Evolutionary conservation across 2,888 invertebrate genomes (phyloP), one percentile per base, ranked within the genome.

Genomic region (Hermaeophaga mercurialis): DNA sequence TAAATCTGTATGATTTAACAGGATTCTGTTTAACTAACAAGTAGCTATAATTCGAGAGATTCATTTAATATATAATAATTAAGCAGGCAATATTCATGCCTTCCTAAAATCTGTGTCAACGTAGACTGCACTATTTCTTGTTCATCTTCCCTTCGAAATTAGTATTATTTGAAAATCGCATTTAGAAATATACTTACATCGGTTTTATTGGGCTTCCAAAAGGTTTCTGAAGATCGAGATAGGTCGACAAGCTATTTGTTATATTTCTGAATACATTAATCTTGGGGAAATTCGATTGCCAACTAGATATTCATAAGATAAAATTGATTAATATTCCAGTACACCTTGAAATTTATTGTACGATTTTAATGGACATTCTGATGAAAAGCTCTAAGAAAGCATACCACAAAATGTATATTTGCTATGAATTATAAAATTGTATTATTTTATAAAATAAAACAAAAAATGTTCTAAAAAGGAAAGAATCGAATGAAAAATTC

Each of bases 181-280:
- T 38, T 38, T 17, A 38, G 17, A 17, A 14, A 38, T 4, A 38
- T 28, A n/a, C n/a, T n/a, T 9, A 39, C 39, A 39, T 19, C 39
- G 18, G 39, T 22, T 39, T 39, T 39, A 39, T 39, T 19, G 19
- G 19, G 8, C 19, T 39, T 39, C 7, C n/a, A 12, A 15, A 15
- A 19, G 39, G 19, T 19, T 39, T 39, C 19, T 39, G 39, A 39
- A 39, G 6, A 22, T 39, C 11, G 11, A 11, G n/a, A 14, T 19
- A 22, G 39, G 39, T 39, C 39, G 39, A 39, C 39, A 39, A 39
- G 39, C 39, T 39, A 39, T 39, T 39, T 39, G 19, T 39, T 39
- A 19, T 39, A 18, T 18, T 39, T 39, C 19, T n/a, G 19, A 39
- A 39, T 12, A 22, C 18, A 22, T 22, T 39, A 39, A 12, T 3